Conservation (phyloP, 2,113 vertebrate species). For the Thymallus thymallus region DNA sequence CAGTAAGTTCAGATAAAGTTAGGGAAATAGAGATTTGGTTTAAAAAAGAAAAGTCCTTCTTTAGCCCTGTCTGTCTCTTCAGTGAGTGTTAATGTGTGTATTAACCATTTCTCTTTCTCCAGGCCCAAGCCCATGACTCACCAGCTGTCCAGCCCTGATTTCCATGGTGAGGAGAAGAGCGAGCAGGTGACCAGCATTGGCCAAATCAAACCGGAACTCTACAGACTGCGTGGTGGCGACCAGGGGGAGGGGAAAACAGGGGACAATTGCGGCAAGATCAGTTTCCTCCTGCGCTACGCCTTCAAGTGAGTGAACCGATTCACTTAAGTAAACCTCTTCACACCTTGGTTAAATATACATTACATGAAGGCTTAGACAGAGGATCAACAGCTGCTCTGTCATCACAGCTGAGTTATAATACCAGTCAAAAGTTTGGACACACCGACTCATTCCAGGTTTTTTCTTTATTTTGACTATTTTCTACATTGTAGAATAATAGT, state of each 20-base stretch:
- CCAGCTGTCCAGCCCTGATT: slow-evolving; percentile 78
- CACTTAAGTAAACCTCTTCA: neutral
- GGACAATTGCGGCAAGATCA: slow-evolving; percentile 85
- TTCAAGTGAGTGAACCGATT: slow-evolving; percentile 73
- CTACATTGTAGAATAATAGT: too few relatives aligned
- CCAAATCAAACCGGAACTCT: slow-evolving; percentile 91
- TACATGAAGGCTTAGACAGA: neutral
- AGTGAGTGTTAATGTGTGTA: neutral
- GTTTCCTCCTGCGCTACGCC: slow-evolving; percentile 88
- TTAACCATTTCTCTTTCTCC: slow-evolving; percentile 13
- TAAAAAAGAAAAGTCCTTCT: too few relatives aligned
- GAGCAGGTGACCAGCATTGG: slow-evolving; percentile 90
- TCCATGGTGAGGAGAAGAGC: slow-evolving; percentile 75
- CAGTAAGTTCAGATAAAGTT: too few relatives aligned
- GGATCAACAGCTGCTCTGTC: neutral
- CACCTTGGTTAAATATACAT: slow-evolving; percentile 4
- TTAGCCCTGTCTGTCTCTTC: neutral
- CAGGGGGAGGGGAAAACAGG: slow-evolving; percentile 75
- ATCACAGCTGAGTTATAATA: neutral
- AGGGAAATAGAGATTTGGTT: too few relatives aligned
- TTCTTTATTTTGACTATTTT: too few relatives aligned
- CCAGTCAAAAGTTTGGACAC: too few relatives aligned
- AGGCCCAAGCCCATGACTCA: slow-evolving; percentile 77
- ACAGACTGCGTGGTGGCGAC: slow-evolving; percentile 80
- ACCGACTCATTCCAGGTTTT: too few relatives aligned